Evolutionary conservation across 2,113 vertebrate species (phyloP).

Genomic region (Anoura caudifer): DNA sequence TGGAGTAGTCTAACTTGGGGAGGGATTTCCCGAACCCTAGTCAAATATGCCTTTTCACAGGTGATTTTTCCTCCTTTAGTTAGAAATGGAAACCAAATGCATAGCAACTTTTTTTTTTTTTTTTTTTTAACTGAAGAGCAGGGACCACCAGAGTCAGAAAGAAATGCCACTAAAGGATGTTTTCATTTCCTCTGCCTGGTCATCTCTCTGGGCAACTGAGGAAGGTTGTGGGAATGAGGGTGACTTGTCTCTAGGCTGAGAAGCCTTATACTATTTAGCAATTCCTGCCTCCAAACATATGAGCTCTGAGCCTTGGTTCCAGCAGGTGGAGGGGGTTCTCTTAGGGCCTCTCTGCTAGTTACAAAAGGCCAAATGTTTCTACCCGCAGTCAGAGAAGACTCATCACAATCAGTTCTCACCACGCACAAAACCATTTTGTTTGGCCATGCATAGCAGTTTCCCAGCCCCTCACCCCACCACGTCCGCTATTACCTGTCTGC

Average conservation of each 20-base stretch:
- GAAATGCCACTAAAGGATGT: not conserved
- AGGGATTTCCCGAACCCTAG: not conserved
- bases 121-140: not conserved
- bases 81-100: not conserved
- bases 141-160: not conserved
- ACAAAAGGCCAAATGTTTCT: slow-evolving; percentile 20
- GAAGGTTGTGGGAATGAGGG: not conserved
- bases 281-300: not conserved
- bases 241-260: not conserved
- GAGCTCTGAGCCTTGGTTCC: slow-evolving; percentile 54
- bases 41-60: not conserved
- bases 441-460: slow-evolving; percentile 62
- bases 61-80: slow-evolving; percentile 1
- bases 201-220: not conserved
- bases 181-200: not conserved
- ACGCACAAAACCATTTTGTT: slow-evolving; percentile 33
- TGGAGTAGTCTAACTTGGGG: not conserved
- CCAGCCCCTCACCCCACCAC: slow-evolving; percentile 40
- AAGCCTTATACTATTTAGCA: not conserved
- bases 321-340: slow-evolving; percentile 11
- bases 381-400: slow-evolving; percentile 35
- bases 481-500: slow-evolving; percentile 93
- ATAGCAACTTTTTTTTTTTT: not conserved
- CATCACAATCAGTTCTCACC: slow-evolving; percentile 18
- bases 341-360: not conserved